Evolutionary conservation across 2,797 vertebrate genomes (phyloP).

Genomic region (Anabas testudineus): DNA sequence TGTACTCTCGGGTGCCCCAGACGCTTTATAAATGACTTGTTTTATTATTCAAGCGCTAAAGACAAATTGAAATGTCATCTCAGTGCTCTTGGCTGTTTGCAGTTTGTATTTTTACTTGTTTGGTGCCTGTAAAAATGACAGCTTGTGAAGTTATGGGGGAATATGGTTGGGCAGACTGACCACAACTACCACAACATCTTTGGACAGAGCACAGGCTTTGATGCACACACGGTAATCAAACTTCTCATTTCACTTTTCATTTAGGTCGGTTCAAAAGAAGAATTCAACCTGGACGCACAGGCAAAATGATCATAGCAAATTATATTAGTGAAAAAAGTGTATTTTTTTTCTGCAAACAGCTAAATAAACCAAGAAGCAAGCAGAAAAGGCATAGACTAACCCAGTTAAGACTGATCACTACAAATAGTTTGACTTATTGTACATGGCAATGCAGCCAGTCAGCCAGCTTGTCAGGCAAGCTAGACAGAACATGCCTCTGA

Average conservation of each 20-base stretch:
- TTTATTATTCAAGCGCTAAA: too few relatives aligned
- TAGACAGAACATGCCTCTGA: conserved; percentile 50
- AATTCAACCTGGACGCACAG: not conserved
- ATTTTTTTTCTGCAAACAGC: not conserved
- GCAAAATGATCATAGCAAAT: not conserved
- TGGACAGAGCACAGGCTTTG: too few relatives aligned
- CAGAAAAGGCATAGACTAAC: not conserved
- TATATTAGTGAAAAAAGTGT: not conserved
- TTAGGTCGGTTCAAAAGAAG: not conserved
- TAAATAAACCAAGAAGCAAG: not conserved
- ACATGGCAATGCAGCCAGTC: conserved; percentile 27
- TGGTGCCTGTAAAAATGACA: too few relatives aligned
- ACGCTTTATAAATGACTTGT: too few relatives aligned
- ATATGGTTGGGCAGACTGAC: too few relatives aligned
- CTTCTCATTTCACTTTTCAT: not conserved
- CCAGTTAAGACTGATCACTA: conserved; percentile 31
- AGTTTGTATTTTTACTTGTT: too few relatives aligned
- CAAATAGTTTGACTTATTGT: conserved; percentile 41
- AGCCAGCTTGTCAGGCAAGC: conserved; percentile 35
- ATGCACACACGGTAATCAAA: too few relatives aligned
- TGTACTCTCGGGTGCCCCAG: too few relatives aligned
- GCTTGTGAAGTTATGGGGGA: too few relatives aligned
- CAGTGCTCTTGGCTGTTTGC: too few relatives aligned
- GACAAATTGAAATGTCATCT: too few relatives aligned
- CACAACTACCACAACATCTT: too few relatives aligned